phyloP scores from a whole-genome alignment of 92 coral and sea anemone species.

The Isaurus tuberculatus region DNA sequence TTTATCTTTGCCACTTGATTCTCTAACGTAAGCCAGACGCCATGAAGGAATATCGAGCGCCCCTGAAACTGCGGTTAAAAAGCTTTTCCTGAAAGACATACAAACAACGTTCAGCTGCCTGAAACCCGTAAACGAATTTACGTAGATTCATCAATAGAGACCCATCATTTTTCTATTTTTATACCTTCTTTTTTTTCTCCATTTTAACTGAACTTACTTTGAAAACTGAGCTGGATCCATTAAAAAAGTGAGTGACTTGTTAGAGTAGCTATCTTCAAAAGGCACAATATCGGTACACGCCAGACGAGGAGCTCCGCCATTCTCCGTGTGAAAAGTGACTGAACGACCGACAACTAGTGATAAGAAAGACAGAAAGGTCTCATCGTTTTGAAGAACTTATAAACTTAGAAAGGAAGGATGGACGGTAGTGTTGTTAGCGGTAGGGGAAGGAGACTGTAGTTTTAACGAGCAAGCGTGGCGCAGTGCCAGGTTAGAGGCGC shows the following conservation, averaged over 20 bases:
- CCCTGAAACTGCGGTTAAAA: conserved; percentile 46
- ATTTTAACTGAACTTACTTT: conserved; percentile 36
- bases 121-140: not conserved
- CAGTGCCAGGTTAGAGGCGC: no score
- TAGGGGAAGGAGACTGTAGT: no score
- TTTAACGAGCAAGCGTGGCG: no score
- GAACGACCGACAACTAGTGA: conserved; percentile 82
- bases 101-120: not conserved
- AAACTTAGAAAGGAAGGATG: no score
- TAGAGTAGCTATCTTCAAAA: conserved; percentile 33
- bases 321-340: conserved; percentile 70
- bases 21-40: conserved; percentile 73
- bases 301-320: conserved; percentile 70
- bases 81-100: conserved; percentile 55
- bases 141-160: not conserved
- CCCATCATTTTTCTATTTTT: not conserved
- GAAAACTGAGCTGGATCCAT: conserved; percentile 55
- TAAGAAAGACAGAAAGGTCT: no score
- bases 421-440: no score
- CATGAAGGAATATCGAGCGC: conserved; percentile 66
- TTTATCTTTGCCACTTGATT: conserved; percentile 16
- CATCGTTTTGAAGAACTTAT: no score
- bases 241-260: conserved; percentile 52
- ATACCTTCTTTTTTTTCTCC: not conserved
- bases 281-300: conserved; percentile 88